phyloP scores from a whole-genome alignment of 2,888 invertebrate species.

The Tenthredo notha region DNA sequence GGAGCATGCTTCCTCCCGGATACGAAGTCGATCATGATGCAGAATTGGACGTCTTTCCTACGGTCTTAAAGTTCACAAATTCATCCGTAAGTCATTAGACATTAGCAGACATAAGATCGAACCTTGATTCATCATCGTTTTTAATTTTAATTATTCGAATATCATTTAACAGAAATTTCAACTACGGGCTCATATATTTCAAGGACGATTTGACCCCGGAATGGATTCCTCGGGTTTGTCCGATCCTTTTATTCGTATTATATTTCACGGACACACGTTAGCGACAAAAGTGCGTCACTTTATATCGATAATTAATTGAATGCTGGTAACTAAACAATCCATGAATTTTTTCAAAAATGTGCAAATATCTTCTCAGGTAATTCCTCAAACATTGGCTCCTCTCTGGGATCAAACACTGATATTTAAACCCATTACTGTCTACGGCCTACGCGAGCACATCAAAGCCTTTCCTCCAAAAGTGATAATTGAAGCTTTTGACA shows the following conservation, averaged over 20 bases:
- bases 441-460: slow-evolving; percentile 76
- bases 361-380: slow-evolving; percentile 67
- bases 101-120: slow-evolving; percentile 59
- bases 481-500: slow-evolving; percentile 78
- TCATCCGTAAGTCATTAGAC: slow-evolving; percentile 64
- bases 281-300: slow-evolving; percentile 75
- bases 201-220: slow-evolving; percentile 83
- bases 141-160: slow-evolving; percentile 66
- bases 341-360: neutral
- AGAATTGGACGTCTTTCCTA: slow-evolving; percentile 68
- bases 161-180: slow-evolving; percentile 80
- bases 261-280: slow-evolving; percentile 75
- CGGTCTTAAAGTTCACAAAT: slow-evolving; percentile 69
- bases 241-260: slow-evolving; percentile 79
- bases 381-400: slow-evolving; percentile 80
- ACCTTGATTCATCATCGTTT: slow-evolving; percentile 58
- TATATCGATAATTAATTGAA: slow-evolving; percentile 43
- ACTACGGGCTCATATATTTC: slow-evolving; percentile 84
- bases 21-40: slow-evolving; percentile 67
- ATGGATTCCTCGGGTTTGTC: slow-evolving; percentile 80
- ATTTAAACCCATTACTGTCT: slow-evolving; percentile 77
- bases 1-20: slow-evolving; percentile 73
- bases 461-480: slow-evolving; percentile 77
- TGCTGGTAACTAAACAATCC: neutral
- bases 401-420: slow-evolving; percentile 83